Percentiles rank a stretch among this genome's conserved stretches.
These are phyloP conservation scores for Ginglymostoma cirratum DNA, from an alignment of 2,113 vertebrate genomes.

Conservation along the genomic window DNA sequence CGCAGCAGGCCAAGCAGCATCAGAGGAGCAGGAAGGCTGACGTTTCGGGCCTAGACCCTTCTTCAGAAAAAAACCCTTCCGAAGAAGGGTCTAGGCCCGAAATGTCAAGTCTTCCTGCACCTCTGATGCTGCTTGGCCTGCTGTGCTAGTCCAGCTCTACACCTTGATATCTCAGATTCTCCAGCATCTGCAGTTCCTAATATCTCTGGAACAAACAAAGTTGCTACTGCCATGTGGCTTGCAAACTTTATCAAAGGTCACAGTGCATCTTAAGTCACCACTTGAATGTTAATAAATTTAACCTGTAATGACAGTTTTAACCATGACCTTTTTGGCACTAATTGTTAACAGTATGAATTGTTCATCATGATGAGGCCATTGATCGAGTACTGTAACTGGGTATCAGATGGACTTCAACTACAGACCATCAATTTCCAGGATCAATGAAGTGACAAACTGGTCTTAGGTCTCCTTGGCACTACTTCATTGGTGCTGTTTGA, in stretches of 20 bases:
- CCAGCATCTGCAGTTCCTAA: too few species aligned
- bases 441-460: slow-evolving; percentile 1
- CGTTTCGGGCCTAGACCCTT: too few species aligned
- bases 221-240: neutral
- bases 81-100: too few species aligned
- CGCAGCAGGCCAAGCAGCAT: too few species aligned
- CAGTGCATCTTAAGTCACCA: neutral
- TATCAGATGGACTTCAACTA: neutral
- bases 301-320: neutral
- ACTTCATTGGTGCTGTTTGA: neutral
- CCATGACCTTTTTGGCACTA: neutral
- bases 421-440: neutral
- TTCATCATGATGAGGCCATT: neutral
- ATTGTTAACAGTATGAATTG: neutral
- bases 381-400: neutral
- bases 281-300: neutral
- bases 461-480: neutral
- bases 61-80: too few species aligned
- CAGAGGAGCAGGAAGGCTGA: too few species aligned
- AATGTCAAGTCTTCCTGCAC: too few species aligned
- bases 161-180: too few species aligned
- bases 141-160: too few species aligned
- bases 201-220: neutral
- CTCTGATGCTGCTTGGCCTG: too few species aligned
- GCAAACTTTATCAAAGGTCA: neutral